These are phyloP conservation scores for Flexamia atlantica DNA, from an alignment of 2,888 invertebrate species.

Conservation along the genomic window DNA sequence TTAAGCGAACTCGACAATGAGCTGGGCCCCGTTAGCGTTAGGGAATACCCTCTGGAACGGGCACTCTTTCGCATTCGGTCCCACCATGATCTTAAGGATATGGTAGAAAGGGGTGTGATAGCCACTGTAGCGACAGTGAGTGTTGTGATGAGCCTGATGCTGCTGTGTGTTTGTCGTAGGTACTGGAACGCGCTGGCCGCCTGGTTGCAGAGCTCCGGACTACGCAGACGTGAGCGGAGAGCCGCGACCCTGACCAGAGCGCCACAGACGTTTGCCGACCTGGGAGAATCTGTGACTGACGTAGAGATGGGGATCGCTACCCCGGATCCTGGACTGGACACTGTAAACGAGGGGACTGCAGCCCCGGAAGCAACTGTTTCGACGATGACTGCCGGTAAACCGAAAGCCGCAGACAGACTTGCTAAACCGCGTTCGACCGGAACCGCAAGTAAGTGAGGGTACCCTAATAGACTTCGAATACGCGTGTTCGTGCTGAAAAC, in stretches of 20 bases:
- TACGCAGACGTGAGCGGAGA: neutral
- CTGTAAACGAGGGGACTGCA: neutral
- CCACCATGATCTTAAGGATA: neutral
- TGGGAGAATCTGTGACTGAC: neutral
- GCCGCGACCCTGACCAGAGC: neutral
- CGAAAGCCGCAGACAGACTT: too few species aligned
- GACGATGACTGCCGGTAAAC: neutral
- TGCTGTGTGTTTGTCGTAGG: neutral
- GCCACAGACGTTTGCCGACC: neutral
- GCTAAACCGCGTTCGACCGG: too few species aligned
- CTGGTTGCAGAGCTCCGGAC: neutral
- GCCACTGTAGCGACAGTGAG: neutral
- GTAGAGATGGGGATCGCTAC: neutral
- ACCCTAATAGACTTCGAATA: too few species aligned
- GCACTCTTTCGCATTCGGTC: neutral
- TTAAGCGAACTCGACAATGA: neutral
- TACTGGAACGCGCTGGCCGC: slow-evolving; percentile 4
- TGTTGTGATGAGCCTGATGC: neutral
- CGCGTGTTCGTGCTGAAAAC: too few species aligned
- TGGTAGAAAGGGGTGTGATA: neutral
- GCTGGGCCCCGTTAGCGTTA: neutral
- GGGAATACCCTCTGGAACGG: neutral
- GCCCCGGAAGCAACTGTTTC: neutral
- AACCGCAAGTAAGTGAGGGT: too few species aligned
- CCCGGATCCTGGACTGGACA: neutral